These are phyloP conservation scores for Zaprionus taronus DNA, from an alignment of 1,140 invertebrate genomes.

Conservation along the genomic window DNA sequence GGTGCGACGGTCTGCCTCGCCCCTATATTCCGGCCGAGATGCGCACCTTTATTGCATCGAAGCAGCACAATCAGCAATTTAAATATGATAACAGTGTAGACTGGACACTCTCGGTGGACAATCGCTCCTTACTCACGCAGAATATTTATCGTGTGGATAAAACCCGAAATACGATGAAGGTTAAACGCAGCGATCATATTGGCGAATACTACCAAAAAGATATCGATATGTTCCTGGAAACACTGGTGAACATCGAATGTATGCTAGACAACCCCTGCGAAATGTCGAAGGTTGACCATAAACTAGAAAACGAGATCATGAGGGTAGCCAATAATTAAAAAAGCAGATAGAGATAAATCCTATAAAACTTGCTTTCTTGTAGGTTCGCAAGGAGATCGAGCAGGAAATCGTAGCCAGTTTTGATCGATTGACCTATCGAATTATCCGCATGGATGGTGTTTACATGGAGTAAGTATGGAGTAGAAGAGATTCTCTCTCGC, in stretches of 20 bases:
- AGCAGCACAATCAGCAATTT: conserved; percentile 42
- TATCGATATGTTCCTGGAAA: conserved; percentile 41
- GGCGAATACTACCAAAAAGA: conserved; percentile 46
- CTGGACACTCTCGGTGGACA: conserved; percentile 66
- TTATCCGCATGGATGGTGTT: conserved; percentile 60
- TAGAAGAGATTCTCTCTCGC: not conserved
- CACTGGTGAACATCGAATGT: conserved; percentile 49
- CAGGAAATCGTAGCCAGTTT: conserved; percentile 45
- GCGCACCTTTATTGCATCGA: conserved; percentile 56
- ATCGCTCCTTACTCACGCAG: conserved; percentile 62
- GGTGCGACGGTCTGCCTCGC: conserved; percentile 64
- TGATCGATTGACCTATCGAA: conserved; percentile 67
- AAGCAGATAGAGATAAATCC: not conserved
- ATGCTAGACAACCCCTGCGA: conserved; percentile 62
- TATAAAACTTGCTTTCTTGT: not conserved
- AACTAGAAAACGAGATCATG: conserved; percentile 42
- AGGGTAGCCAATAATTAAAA: conserved; percentile 19
- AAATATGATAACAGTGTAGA: conserved; percentile 42
- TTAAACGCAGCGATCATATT: conserved; percentile 28
- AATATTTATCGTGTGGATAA: conserved; percentile 52
- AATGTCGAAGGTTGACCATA: conserved; percentile 27
- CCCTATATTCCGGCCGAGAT: conserved; percentile 64
- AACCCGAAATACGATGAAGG: conserved; percentile 16
- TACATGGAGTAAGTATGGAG: conserved; percentile 68
- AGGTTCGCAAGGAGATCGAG: conserved; percentile 51